A percentile compares a stretch with the other conserved stretches of the same genome.
phyloP scores from a whole-genome alignment of 2,888 invertebrate species.

The Drosophila pullipes region DNA sequence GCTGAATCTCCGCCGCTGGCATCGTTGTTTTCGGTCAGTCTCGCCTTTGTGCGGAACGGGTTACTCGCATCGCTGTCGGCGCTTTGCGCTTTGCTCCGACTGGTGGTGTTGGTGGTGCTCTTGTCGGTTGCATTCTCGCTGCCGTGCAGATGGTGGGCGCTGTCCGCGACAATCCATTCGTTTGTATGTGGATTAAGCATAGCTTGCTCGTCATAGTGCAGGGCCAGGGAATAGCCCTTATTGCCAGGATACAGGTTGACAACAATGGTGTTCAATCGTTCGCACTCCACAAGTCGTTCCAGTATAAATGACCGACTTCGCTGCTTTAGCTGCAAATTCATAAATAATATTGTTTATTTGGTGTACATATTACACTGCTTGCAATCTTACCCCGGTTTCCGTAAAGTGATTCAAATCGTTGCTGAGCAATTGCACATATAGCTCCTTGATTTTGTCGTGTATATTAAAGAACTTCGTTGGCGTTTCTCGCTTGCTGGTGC shows the following conservation, averaged over 20 bases:
- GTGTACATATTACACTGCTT: not conserved
- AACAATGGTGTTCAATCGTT: slow-evolving; percentile 94
- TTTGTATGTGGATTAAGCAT: slow-evolving; percentile 65
- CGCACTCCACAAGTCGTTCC: slow-evolving; percentile 93
- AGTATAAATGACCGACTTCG: slow-evolving; percentile 89
- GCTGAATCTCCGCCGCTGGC: slow-evolving; percentile 12
- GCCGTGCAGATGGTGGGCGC: slow-evolving; percentile 19
- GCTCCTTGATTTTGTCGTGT: slow-evolving; percentile 84
- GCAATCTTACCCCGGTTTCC: slow-evolving; percentile 83
- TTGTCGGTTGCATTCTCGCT: slow-evolving; percentile 33
- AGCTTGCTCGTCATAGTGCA: slow-evolving; percentile 85
- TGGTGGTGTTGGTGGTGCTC: slow-evolving; percentile 15
- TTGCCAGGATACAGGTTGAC: slow-evolving; percentile 96
- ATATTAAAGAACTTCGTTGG: slow-evolving; percentile 83
- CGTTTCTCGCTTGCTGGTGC: slow-evolving; percentile 51
- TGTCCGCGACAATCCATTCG: slow-evolving; percentile 70
- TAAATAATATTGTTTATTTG: not conserved
- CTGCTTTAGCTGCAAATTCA: slow-evolving; percentile 81
- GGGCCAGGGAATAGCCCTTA: slow-evolving; percentile 92
- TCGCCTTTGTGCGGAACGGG: slow-evolving; percentile 37
- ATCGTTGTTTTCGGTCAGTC: slow-evolving; percentile 40
- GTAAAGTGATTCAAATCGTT: slow-evolving; percentile 84
- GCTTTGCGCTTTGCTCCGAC: slow-evolving; percentile 52
- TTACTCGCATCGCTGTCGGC: slow-evolving; percentile 20
- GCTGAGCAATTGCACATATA: slow-evolving; percentile 83